These are phyloP conservation scores for Drosophila sproati DNA, from an alignment of 1,140 invertebrate genomes.

Conservation along the genomic window DNA sequence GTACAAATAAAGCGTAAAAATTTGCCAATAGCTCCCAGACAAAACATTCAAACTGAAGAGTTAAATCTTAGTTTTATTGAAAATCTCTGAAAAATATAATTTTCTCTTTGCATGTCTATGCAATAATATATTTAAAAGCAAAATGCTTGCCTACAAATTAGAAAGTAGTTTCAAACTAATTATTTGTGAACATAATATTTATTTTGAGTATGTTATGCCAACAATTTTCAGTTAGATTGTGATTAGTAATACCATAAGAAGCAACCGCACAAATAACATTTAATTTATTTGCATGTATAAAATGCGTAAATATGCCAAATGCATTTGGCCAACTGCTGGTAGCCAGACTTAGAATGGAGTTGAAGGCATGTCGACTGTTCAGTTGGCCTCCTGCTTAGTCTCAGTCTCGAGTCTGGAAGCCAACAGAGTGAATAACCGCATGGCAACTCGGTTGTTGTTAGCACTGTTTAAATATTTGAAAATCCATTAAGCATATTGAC, in stretches of 20 bases:
- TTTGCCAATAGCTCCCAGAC: too few species aligned
- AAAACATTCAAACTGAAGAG: too few species aligned
- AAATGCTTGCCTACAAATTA: background rate
- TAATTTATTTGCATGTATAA: conserved; percentile 64
- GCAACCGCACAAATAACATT: conserved; percentile 50
- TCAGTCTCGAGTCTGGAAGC: background rate
- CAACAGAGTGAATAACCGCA: conserved; percentile 45
- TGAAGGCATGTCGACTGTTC: background rate
- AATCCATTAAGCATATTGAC: conserved; percentile 83
- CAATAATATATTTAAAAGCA: conserved; percentile 6
- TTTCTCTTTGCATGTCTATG: too few species aligned
- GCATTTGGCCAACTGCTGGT: conserved; percentile 43
- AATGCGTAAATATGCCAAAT: conserved; percentile 67
- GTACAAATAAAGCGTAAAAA: too few species aligned
- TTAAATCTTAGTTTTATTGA: too few species aligned
- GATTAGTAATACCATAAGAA: conserved; percentile 4
- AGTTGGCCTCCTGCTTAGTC: background rate
- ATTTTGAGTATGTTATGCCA: background rate
- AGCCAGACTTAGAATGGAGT: conserved; percentile 1
- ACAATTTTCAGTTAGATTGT: background rate
- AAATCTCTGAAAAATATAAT: too few species aligned
- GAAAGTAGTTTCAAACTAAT: background rate
- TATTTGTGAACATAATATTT: too few species aligned
- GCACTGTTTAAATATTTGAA: conserved; percentile 81
- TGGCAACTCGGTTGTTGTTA: conserved; percentile 41